Evolutionary conservation across 2,797 vertebrate species (phyloP), one percentile per base, ranked within the genome.

Genomic region (Potorous gilbertii): DNA sequence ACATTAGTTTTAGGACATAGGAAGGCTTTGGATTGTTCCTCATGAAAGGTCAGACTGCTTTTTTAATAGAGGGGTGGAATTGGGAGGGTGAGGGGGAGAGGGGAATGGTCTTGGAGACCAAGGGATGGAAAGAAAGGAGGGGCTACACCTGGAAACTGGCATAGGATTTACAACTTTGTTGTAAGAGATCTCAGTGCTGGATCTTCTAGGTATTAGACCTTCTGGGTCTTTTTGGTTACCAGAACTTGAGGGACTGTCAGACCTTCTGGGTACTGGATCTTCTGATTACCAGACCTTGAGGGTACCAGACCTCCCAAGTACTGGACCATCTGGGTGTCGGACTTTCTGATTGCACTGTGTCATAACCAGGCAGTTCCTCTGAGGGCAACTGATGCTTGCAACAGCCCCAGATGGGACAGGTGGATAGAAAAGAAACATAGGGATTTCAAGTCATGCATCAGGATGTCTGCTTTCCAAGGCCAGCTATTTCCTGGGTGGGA

Each of bases 301-400:
- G 74, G 40, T 50, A 87, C 74, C 40, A 87, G 74, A 50, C 40
- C 74, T 87, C 40, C 40, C 74, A 50, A 93, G 95, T 46, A 95
- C 93, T 54, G 29, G 4, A 34, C 18, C 74, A 57, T 94, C 31
- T 59, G 93, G 94, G 56, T 93, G 93, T 46, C 90, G 54, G n/a
- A 94, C 96, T 92, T 93, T 98, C 95, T 97, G 96, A 94, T 97
- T 97, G 97, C 97, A 97, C 98, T 96, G 96, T 97, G 92, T 93
- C 96, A 91, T 95, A 96, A 97, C 96, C 96, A 96, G 96, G 96
- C 96, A 97, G 96, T 97, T 98, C 97, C 96, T 96, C 56, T 89
- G 91, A 96, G 96, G 92, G 92, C 93, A 74, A 81, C 91, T 97
- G 92, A 97, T 91, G 95, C 90, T 96, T 96, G 90, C 96, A 46